Base-by-base conservation (phyloP, 37 sponge, comb jelly and placozoan genomes). In the Hexactinellida sp. region DNA sequence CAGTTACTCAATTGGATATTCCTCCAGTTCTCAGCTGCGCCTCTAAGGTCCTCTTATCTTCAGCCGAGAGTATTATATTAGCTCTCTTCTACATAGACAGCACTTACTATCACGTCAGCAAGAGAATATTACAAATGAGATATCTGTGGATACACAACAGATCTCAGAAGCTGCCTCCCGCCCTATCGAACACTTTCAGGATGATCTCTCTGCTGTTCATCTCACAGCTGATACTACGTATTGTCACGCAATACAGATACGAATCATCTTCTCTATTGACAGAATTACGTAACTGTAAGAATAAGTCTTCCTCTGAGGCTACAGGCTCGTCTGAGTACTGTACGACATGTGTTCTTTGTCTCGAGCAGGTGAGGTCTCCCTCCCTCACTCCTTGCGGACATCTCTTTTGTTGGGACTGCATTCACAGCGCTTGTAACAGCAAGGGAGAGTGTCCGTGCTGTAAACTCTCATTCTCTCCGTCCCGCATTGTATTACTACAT, bases 401-500 rank as follows among this genome's bases (percentile, higher is more conserved):
- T 63, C 5, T 63, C 21, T 63, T 63, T 23, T 63, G 76, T 23
- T 63, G 76, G 76, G 76, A 32, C 34, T 63, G 76, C 13, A 63
- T 63, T 28, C 76, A 63, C 30, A 10, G 13, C 34, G 76, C 76
- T 63, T 63, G 28, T 25, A 63, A 23, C 76, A 25, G 28, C 21
- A 63, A 28, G 13, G 76, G 76, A 63, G 76, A 63, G 30, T 63
- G 76, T n/a, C 76, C 76, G 5, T 63, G 76, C 13, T 63, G 76
- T 63, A 63, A 63, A 63, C 34, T 63, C 76, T n/a, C 76, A n/a
- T 63, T 63, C 76, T 63, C 21, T 63, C 76, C 76, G 30, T 63
- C 76, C 3, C 76, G 76, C 13, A 63, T 63, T 28, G 30, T 63
- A 5, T 63, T 63, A n/a, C 21, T 63, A 25, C 76, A 63, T 5